Base-by-base conservation (phyloP, 2,888 invertebrate species). In the Zygogramma bicolorata region DNA sequence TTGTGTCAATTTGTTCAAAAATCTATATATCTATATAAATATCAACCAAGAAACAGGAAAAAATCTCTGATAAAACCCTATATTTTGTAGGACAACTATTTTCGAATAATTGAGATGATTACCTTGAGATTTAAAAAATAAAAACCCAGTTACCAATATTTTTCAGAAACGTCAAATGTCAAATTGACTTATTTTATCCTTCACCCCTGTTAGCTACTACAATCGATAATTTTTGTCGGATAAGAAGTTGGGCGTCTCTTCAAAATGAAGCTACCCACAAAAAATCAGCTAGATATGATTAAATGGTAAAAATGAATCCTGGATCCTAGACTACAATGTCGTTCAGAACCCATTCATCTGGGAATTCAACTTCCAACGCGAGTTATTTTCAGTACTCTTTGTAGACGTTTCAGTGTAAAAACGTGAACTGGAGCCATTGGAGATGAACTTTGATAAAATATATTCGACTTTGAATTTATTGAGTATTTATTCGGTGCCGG, bases 151-250 rank as follows among this genome's bases (percentile, higher is more conserved):
- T 58, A 2, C 1, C 1, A 6, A 58, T 58, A 20, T 6, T 18
- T 58, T 22, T 58, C 20, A 6, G 25, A 58, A 22, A 58, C n/a
- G n/a, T n/a, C n/a, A n/a, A 58, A 8, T 22, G 25, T 58, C 20
- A 58, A 58, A 58, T 58, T 1, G 13, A 13, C 6, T 18, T 58
- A 58, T 3, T 3, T 3, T 58, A 58, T 58, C 22, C 18, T 13
- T 58, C 3, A 27, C 58, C 58, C 13, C 58, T 4, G 58, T 58
- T 58, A 20, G 58, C 22, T 58, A 58, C 58, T 22, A 58, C 58
- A 58, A 58, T 58, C 27, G 2, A 58, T 1, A 58, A 58, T 20
- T 58, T 25, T 58, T 13, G 58, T 25, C 1, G n/a, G 13, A 13
- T 1, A 58, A 58, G 7, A 8, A 18, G 58, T 3, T 49, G 3